Percentiles rank a stretch among this genome's conserved stretches.
Evolutionary conservation across 2,888 invertebrate genomes (phyloP).

Genomic region (Stictocephala bisonia): DNA sequence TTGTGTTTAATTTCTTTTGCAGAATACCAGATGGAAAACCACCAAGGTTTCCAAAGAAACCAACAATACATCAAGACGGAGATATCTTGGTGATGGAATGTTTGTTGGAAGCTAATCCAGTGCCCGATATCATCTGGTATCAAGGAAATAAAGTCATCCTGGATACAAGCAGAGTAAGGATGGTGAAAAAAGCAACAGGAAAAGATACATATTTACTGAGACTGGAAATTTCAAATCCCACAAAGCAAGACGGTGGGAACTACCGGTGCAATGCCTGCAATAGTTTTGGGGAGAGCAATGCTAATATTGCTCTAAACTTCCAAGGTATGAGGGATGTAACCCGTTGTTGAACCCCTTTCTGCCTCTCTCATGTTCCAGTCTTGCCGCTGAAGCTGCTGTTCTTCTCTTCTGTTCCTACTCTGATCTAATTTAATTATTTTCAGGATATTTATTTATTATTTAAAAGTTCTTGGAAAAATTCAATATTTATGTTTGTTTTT

Average conservation of each 20-base stretch:
- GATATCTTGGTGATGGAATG: slow-evolving; percentile 96
- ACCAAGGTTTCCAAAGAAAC: slow-evolving; percentile 97
- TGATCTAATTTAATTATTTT: slow-evolving; percentile 9
- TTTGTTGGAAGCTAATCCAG: slow-evolving; percentile 93
- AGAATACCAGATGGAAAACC: slow-evolving; percentile 97
- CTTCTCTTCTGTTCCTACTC: slow-evolving; percentile 11
- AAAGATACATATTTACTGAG: slow-evolving; percentile 93
- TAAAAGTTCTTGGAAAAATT: too few species aligned
- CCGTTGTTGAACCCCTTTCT: background rate
- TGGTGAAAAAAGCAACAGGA: slow-evolving; percentile 88
- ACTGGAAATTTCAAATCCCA: slow-evolving; percentile 94
- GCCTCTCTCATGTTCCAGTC: slow-evolving; percentile 36
- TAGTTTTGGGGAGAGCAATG: slow-evolving; percentile 98
- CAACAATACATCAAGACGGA: slow-evolving; percentile 93
- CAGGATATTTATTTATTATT: slow-evolving; percentile 33
- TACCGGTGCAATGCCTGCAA: slow-evolving; percentile 99
- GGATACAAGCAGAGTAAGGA: slow-evolving; percentile 88
- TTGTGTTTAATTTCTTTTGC: slow-evolving; percentile 65
- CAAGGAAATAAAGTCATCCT: slow-evolving; percentile 87
- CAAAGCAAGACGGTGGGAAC: slow-evolving; percentile 96
- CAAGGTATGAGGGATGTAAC: slow-evolving; percentile 78
- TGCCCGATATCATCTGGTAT: slow-evolving; percentile 96
- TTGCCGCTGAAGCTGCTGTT: background rate
- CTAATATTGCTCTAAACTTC: slow-evolving; percentile 99
- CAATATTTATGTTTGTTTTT: slow-evolving; percentile 52